phyloP scores from a whole-genome alignment of 2,888 invertebrate genomes.

The Tetanocera ferruginea region DNA sequence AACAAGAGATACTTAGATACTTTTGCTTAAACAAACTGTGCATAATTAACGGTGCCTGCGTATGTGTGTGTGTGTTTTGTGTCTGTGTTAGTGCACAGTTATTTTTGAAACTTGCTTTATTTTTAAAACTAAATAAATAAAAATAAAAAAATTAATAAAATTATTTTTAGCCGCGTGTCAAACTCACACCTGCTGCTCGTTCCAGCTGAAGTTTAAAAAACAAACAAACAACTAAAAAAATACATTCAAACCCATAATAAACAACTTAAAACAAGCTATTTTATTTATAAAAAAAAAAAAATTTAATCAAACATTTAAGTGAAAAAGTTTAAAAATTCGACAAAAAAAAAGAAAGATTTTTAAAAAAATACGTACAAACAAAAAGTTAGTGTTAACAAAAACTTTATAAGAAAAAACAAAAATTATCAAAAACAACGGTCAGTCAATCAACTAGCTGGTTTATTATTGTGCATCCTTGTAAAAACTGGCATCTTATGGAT shows the following conservation, averaged over 20 bases:
- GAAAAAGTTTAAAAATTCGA: slow-evolving; percentile 5
- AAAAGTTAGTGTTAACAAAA: background rate
- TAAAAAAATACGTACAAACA: background rate
- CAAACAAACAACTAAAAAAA: no score
- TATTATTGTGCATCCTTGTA: background rate
- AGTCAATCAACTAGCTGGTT: background rate
- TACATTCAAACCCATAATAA: no score
- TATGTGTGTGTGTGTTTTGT: background rate
- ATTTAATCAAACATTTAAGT: background rate
- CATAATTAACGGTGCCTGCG: no score
- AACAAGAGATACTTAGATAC: no score
- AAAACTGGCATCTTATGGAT: slow-evolving; percentile 19
- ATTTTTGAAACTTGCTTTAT: background rate
- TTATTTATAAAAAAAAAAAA: no score
- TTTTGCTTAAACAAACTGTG: no score
- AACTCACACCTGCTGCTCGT: no score
- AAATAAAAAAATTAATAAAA: no score
- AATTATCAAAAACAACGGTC: background rate
- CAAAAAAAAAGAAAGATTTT: background rate
- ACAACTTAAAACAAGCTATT: no score
- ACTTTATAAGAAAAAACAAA: background rate
- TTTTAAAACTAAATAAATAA: no score
- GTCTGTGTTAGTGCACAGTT: background rate
- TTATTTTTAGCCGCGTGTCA: no score
- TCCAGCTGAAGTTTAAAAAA: no score